Base-by-base conservation (phyloP, 2,888 invertebrate genomes). In the Cataglyphis livida region DNA sequence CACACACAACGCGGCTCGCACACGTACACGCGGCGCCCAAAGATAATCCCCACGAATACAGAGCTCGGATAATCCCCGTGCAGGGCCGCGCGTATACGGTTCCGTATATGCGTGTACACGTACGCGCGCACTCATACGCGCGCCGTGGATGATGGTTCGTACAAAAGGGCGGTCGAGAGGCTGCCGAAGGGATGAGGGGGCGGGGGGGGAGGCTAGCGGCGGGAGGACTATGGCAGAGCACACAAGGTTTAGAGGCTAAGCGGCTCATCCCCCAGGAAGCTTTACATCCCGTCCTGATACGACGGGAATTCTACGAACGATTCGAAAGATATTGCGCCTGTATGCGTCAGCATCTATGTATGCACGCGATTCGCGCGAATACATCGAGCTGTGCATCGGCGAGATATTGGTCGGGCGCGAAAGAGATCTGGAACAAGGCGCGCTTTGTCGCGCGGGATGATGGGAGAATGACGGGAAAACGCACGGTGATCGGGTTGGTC, bases 21-120 rank as follows among this genome's bases (percentile, higher is more conserved):
- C 57, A 71, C 65, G 54, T 61, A 48, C 32, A 35, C 48, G 81
- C 65, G 83, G 75, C 89, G 88, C 90, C 90, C 89, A 87, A 92
- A 93, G 94, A 94, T 94, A 94, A 94, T 94, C 94, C 94, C 91
- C 91, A 90, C 93, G 92, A 93, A 93, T 93, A 92, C 93, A 92
- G 93, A 92, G 91, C 90, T 88, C 87, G 93, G 94, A 94, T 94
- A 94, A 94, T 94, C 94, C 93, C 90, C 90, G 90, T 90, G 90
- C 92, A 91, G 90, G 90, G 88, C 91, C 90, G 83, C 90, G 83
- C 89, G 87, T 90, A 91, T 90, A 91, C 87, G 89, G 76, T 59
- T 70, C 28, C 62, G 86, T 85, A 44, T 51, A n/a, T 85, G 83
- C 75, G 84, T 78, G 84, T 59, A 66, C 74, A 81, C 84, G 82